These are phyloP conservation scores for Hemitrygon akajei DNA, from an alignment of 2,797 vertebrate genomes.

Conservation along the genomic window DNA sequence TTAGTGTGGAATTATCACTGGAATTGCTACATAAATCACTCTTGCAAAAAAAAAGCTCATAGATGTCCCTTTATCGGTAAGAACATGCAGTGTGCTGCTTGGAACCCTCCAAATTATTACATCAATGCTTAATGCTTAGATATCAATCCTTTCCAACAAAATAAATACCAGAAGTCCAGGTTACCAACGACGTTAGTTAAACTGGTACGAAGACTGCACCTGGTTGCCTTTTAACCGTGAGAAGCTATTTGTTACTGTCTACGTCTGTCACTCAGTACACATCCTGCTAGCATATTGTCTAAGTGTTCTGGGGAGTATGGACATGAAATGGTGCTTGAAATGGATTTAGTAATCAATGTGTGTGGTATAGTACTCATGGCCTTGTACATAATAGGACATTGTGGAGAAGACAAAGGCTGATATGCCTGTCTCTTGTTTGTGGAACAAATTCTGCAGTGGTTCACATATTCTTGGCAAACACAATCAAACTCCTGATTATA, in stretches of 20 bases:
- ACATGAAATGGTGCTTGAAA: neutral
- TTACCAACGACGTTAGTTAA: neutral
- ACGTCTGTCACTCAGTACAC: neutral
- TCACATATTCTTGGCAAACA: neutral
- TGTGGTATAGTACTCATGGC: neutral
- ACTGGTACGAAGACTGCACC: neutral
- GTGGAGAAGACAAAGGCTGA: neutral
- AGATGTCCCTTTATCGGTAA: neutral
- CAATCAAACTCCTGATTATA: neutral
- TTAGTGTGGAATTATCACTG: neutral
- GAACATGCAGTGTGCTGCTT: neutral
- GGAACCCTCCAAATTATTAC: neutral
- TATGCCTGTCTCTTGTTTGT: neutral
- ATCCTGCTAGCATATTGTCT: neutral
- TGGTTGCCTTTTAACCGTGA: neutral
- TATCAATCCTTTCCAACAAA: neutral
- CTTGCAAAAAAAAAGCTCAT: neutral
- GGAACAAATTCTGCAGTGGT: neutral
- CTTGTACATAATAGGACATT: neutral
- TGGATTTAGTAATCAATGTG: neutral
- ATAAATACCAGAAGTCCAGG: neutral
- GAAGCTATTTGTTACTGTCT: neutral
- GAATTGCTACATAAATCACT: neutral
- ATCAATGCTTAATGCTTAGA: neutral
- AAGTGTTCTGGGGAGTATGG: neutral